phyloP scores from a whole-genome alignment of 2,888 invertebrate genomes.

The Tyria jacobaeae region DNA sequence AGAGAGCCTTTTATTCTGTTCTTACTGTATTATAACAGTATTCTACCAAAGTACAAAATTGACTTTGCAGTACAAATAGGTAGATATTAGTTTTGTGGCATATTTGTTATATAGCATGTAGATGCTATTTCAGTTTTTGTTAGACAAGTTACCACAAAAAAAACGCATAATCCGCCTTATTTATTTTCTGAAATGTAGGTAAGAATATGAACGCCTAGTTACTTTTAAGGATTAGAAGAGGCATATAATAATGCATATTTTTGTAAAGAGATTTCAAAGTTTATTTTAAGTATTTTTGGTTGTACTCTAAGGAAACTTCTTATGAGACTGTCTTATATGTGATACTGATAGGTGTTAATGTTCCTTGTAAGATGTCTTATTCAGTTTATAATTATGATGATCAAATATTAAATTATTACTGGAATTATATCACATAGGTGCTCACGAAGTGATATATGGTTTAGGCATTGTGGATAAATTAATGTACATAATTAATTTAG shows the following conservation, averaged over 20 bases:
- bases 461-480: conserved; percentile 33
- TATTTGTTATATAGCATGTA: conserved; percentile 25
- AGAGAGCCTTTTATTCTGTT: conserved; percentile 1
- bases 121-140: conserved; percentile 31
- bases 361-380: conserved; percentile 56
- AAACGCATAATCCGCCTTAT: conserved; percentile 38
- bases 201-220: conserved; percentile 49
- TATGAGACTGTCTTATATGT: conserved; percentile 75
- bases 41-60: conserved; percentile 52
- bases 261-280: conserved; percentile 54
- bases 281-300: conserved; percentile 59
- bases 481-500: conserved; percentile 34
- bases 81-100: conserved; percentile 42
- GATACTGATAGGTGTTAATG: conserved; percentile 70
- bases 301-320: conserved; percentile 68
- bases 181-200: conserved; percentile 46
- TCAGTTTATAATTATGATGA: conserved; percentile 40
- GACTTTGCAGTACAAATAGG: conserved; percentile 54
- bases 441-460: conserved; percentile 46
- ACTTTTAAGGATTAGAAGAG: conserved; percentile 48
- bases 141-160: conserved; percentile 42
- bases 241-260: conserved; percentile 56
- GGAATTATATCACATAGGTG: conserved; percentile 45
- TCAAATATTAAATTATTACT: conserved; percentile 40
- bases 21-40: conserved; percentile 43